Base-by-base conservation (phyloP, 53 echinoderm and acorn worm genomes). In the Crossaster papposus region DNA sequence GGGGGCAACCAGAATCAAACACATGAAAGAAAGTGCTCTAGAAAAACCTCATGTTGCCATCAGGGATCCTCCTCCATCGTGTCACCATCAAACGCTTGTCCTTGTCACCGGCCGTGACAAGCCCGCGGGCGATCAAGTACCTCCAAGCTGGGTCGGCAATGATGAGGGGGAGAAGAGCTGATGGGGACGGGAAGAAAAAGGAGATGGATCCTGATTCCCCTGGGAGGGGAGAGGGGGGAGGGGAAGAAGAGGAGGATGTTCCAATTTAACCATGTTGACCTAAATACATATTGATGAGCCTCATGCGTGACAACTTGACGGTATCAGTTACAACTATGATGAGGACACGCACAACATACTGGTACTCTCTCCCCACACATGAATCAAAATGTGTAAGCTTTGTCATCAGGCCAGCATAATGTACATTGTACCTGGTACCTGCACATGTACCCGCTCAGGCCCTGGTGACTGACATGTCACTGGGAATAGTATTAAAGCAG, bases 71-170 rank as follows among this genome's bases (percentile, higher is more conserved):
- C 68, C 83, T 50, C 68, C 68, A 65, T 35, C 38, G 23, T 84
- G 84, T 72, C 84, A 84, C 84, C 70, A 72, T 84, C 52, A 58
- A 15, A 84, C 51, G 84, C 70, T 72, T 2, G 84, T 72, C 87
- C 77, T 87, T 54, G 54, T 87, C 87, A 75, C 38, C 24, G 87
- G 76, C 87, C 87, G 87, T 87, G 87, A 87, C 87, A 87, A 87
- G 76, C 77, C 20, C 31, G 86, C 75, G 54, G 58, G 55, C 62
- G 77, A 87, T 77, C 76, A 87, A 87, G 87, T 55, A 51, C 55
- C 62, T 58, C 58, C 77, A 30, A 29, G 79, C 55, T 52, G 31
- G 30, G 51, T 29, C 28, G 28, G 10, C 31, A 26, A 30, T 80
- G 80, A 80, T 80, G 80, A n/a, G 78, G 36, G 35, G 76, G 76